These are phyloP conservation scores for Fundulus diaphanus DNA, from an alignment of 2,797 vertebrate genomes.

Conservation along the genomic window DNA sequence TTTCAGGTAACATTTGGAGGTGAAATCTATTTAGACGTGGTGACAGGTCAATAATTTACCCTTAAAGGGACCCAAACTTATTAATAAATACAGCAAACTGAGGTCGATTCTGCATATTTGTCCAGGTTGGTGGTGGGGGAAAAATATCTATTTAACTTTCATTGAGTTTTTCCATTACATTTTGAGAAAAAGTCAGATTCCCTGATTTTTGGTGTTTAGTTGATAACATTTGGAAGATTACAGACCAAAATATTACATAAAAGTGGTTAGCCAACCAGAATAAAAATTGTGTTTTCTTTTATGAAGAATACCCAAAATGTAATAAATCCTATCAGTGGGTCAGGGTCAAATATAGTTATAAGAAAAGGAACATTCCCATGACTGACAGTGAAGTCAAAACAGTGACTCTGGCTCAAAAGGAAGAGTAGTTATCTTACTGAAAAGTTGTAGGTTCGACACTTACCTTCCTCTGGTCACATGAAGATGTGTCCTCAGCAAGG, in stretches of 20 bases:
- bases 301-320: constrained; percentile 11
- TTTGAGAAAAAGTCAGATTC: neutral
- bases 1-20: constrained; percentile 47
- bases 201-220: neutral
- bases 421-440: neutral
- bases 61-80: constrained; percentile 38
- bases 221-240: constrained; percentile 29
- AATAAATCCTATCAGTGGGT: constrained; percentile 34
- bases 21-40: constrained; percentile 56
- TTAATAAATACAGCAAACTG: constrained; percentile 48
- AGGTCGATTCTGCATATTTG: constrained; percentile 54
- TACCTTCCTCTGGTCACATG: neutral
- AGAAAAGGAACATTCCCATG: neutral
- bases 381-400: neutral
- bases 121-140: neutral
- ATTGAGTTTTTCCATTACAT: neutral
- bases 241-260: constrained; percentile 21
- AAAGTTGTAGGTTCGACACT: neutral
- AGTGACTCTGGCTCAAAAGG: neutral
- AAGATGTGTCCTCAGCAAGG: neutral
- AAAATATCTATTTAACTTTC: neutral
- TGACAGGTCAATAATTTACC: constrained; percentile 72
- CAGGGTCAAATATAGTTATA: neutral
- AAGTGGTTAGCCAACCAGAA: constrained; percentile 39
- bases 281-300: constrained; percentile 25